Conservation (phyloP, 2,113 vertebrate genomes). For the Capreolus pygargus region DNA sequence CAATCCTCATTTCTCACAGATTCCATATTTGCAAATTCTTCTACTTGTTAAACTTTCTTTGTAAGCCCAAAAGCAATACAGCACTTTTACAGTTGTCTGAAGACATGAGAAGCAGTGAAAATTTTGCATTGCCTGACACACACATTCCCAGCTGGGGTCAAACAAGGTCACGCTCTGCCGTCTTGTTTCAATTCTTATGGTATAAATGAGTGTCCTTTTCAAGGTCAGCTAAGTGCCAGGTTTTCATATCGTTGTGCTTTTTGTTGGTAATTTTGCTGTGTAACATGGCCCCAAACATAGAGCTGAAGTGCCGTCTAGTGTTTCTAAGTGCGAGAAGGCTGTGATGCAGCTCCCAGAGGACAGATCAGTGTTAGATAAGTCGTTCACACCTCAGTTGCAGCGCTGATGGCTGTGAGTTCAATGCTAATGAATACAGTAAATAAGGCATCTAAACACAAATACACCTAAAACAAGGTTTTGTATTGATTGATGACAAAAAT, state of each 20-base stretch:
- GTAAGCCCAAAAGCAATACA: not conserved
- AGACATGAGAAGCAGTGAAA: not conserved
- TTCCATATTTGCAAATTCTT: not conserved
- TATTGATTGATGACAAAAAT: not conserved
- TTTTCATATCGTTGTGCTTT: slow-evolving; percentile 14
- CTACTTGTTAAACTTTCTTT: not conserved
- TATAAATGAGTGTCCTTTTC: slow-evolving; percentile 8
- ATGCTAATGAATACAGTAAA: not conserved
- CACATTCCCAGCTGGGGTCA: not conserved
- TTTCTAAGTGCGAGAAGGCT: not conserved
- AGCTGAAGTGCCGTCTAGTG: not conserved
- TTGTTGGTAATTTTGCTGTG: not conserved
- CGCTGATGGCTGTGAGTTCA: not conserved
- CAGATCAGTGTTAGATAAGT: not conserved
- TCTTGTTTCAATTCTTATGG: not conserved
- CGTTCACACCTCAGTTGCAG: not conserved
- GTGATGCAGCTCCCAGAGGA: not conserved
- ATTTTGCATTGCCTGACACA: not conserved
- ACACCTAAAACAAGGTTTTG: not conserved
- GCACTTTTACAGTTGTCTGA: not conserved
- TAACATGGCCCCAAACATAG: not conserved
- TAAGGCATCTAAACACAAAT: not conserved
- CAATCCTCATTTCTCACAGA: not conserved
- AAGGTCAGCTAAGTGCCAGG: not conserved
- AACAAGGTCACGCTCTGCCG: not conserved